Evolutionary conservation across 2,797 vertebrate genomes (phyloP).

Genomic region (Hippoglossus hippoglossus): DNA sequence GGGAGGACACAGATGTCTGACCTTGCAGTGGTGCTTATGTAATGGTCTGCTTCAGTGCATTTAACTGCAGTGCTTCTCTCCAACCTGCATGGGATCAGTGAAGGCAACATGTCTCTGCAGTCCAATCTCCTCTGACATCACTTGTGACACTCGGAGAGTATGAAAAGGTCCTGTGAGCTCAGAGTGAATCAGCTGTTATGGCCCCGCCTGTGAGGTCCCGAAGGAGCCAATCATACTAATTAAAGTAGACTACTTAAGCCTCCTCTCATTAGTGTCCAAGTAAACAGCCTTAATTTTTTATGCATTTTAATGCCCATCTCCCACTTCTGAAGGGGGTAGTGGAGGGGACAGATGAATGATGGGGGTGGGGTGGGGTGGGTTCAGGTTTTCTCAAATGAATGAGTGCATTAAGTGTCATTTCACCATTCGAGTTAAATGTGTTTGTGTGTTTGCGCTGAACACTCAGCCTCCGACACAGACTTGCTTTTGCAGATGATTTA

Average conservation of each 20-base stretch:
- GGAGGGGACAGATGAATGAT: conserved; percentile 58
- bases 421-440: conserved; percentile 59
- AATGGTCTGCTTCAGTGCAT: conserved; percentile 82
- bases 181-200: conserved; percentile 74
- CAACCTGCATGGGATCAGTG: conserved; percentile 68
- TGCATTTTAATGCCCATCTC: conserved; percentile 93
- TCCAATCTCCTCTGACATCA: conserved; percentile 75
- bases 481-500: conserved; percentile 23
- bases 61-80: conserved; percentile 78
- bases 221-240: conserved; percentile 83
- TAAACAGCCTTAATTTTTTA: conserved; percentile 93
- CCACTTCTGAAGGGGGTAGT: conserved; percentile 66
- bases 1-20: conserved; percentile 78
- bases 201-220: conserved; percentile 74
- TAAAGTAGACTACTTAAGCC: conserved; percentile 87
- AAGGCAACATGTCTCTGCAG: conserved; percentile 77
- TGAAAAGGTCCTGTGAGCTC: conserved; percentile 72
- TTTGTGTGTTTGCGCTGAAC: conserved; percentile 52
- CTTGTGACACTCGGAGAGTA: conserved; percentile 66
- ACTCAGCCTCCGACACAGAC: not conserved
- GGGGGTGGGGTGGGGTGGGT: conserved; percentile 51
- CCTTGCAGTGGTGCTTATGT: conserved; percentile 82
- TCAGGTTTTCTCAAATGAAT: conserved; percentile 58
- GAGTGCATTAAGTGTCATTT: conserved; percentile 57
- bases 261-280: conserved; percentile 90